Conservation (phyloP, 2,888 invertebrate species). For the Eudasyphora cyanicolor region DNA sequence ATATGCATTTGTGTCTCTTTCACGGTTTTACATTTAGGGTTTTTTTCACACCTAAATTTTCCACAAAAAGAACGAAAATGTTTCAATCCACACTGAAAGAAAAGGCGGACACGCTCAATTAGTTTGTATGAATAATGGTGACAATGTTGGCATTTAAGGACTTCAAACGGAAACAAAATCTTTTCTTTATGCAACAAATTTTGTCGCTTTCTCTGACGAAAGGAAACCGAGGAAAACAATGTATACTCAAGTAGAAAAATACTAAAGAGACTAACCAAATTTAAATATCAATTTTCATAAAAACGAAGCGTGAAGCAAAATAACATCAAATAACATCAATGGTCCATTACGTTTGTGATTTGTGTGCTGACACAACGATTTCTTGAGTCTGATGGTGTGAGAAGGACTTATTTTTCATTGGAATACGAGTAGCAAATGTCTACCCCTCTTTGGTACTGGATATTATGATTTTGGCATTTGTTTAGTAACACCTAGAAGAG, state of each 20-base stretch:
- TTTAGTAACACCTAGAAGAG: too few species aligned
- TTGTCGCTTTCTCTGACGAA: neutral
- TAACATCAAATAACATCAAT: conserved; percentile 72
- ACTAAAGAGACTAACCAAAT: conserved; percentile 55
- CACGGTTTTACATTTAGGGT: conserved; percentile 13
- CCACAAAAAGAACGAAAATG: neutral
- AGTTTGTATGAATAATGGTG: conserved; percentile 74
- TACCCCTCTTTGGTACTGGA: too few species aligned
- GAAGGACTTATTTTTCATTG: too few species aligned
- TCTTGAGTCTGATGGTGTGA: too few species aligned
- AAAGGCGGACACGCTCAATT: conserved; percentile 73
- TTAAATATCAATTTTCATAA: conserved; percentile 73
- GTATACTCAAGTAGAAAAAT: neutral
- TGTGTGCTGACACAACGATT: conserved; percentile 64
- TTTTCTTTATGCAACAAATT: neutral
- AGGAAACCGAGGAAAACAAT: neutral
- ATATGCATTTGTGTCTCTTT: conserved; percentile 66
- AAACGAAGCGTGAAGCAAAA: conserved; percentile 73
- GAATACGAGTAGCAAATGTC: too few species aligned
- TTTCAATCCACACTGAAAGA: conserved; percentile 66
- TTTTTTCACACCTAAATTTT: conserved; percentile 15
- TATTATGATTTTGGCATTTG: too few species aligned
- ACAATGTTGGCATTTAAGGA: conserved; percentile 42
- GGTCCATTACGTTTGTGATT: conserved; percentile 77
- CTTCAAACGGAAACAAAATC: conserved; percentile 39